Conservation (phyloP, 2,797 vertebrate species). For the Graptemys geographica region DNA sequence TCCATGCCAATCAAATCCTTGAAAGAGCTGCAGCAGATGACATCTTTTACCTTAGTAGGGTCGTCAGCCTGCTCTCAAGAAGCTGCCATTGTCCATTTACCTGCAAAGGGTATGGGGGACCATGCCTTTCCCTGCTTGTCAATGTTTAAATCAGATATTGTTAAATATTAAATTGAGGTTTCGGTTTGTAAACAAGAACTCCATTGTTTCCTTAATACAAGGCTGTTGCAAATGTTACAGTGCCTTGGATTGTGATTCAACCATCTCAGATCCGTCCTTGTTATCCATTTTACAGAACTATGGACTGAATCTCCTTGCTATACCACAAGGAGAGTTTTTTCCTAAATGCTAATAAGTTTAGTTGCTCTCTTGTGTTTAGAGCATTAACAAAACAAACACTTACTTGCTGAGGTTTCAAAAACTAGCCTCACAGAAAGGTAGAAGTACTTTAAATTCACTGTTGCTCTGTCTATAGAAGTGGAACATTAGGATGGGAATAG, state of each 20-base stretch:
- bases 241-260: not conserved
- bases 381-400: not conserved
- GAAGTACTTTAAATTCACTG: not conserved
- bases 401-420: not conserved
- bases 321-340: not conserved
- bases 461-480: no score
- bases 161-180: not conserved
- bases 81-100: not conserved
- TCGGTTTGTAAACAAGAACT: not conserved
- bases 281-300: not conserved
- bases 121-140: not conserved
- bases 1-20: not conserved
- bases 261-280: not conserved
- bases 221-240: not conserved
- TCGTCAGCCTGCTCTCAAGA: not conserved
- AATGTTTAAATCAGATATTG: rapidly evolving
- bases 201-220: not conserved
- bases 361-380: no score
- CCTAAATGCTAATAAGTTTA: not conserved
- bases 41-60: not conserved
- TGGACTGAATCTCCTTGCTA: not conserved
- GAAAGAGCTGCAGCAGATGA: not conserved
- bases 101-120: not conserved
- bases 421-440: not conserved
- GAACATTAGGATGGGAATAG: not conserved